Evolutionary conservation across 2,113 vertebrate genomes (phyloP), one percentile per base, ranked within the genome.

Genomic region (Noctilio leporinus): DNA sequence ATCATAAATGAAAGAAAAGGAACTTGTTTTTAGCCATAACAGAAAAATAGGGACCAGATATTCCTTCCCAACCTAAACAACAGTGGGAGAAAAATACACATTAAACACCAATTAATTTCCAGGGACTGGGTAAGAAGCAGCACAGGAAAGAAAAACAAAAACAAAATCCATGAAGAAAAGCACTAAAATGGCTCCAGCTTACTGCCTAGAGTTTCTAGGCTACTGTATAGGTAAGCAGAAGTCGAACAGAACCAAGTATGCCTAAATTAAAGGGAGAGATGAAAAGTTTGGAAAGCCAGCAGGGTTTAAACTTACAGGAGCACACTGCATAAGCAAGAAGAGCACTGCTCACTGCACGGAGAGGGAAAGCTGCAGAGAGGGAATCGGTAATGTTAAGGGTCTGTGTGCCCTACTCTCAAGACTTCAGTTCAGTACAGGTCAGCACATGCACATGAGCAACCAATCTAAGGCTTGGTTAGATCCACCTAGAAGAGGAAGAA

Each of bases 341-440:
- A 28, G 0, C 47, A 38, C 30, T 47, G 7, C 4, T 0, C 47
- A 38, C 30, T 47, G 7, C 4, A 22, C 20, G 33, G 40, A 83
- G 40, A 87, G 20, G 15, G 30, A 51, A 9, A 88, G 53, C 2
- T 76, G 26, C 4, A 20, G 24, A 49, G 24, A 45, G 12, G 28
- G 10, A 64, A 89, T 4, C 19, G 8, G 30, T 35, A 45, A 73
- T 19, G 20, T 57, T 3, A 38, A 40, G n/a, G n/a, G n/a, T n/a
- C n/a, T n/a, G 40, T 3, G 20, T 43, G 6, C 65, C 22, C 55
- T 24, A 2, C 8, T 43, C 35, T 14, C 65, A 51, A 76, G 19
- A 69, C 19, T 45, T 83, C 24, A 75, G 35, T 33, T 70, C 28
- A 76, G 5, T 10, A 10, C 11, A 35, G 16, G 76, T 3, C 78